A percentile compares a stretch with the other conserved stretches of the same genome.
These are phyloP conservation scores for Brachynemurus nebulosus DNA, from an alignment of 2,888 invertebrate species.

Conservation along the genomic window DNA sequence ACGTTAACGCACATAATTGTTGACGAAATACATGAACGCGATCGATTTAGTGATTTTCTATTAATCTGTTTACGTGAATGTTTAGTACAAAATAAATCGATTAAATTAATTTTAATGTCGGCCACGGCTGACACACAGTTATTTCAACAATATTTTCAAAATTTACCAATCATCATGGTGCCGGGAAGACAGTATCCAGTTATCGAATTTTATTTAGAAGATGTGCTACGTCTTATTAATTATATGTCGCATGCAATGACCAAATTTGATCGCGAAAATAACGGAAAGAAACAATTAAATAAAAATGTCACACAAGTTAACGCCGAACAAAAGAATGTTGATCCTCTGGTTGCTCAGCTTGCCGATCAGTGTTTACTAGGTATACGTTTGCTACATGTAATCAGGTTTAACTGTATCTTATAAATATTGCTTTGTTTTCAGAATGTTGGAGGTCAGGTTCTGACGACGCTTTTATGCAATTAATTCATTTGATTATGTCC, in stretches of 20 bases:
- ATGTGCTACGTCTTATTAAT: slow-evolving; percentile 49
- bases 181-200: slow-evolving; percentile 66
- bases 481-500: slow-evolving; percentile 62
- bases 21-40: slow-evolving; percentile 94
- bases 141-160: slow-evolving; percentile 72
- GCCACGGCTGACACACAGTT: slow-evolving; percentile 78
- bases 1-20: slow-evolving; percentile 76
- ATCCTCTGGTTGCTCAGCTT: not conserved
- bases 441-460: slow-evolving; percentile 36
- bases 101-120: slow-evolving; percentile 86
- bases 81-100: slow-evolving; percentile 49
- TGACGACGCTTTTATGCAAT: slow-evolving; percentile 56
- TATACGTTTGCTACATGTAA: too few species aligned
- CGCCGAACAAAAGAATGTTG: not conserved
- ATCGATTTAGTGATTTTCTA: slow-evolving; percentile 84
- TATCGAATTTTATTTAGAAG: slow-evolving; percentile 64
- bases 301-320: slow-evolving; percentile 14
- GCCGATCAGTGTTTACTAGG: slow-evolving; percentile 6
- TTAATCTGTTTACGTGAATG: slow-evolving; percentile 71
- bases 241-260: slow-evolving; percentile 40
- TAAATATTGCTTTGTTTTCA: too few species aligned
- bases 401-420: too few species aligned
- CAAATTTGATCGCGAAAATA: slow-evolving; percentile 17
- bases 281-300: slow-evolving; percentile 15
- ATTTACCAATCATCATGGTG: slow-evolving; percentile 60